Evolutionary conservation across 2,888 invertebrate genomes (phyloP).

Genomic region (Amblyjoppa fuscipennis): DNA sequence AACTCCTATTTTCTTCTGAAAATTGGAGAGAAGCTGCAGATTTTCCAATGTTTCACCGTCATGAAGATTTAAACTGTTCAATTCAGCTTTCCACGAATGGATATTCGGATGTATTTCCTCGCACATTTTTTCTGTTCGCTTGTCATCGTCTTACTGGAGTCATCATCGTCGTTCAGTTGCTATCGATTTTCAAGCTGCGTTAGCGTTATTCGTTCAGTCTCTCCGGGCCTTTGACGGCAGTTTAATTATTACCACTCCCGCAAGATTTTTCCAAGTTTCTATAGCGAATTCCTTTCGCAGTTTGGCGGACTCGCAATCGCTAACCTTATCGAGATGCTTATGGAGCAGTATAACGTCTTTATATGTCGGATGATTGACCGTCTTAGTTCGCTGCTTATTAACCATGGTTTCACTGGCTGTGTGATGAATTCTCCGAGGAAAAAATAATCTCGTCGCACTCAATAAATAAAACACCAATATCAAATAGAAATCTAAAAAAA

Average conservation of each 20-base stretch:
- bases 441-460: too few relatives aligned
- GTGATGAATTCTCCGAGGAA: too few relatives aligned
- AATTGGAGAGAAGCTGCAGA: constrained; percentile 42
- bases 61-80: constrained; percentile 64
- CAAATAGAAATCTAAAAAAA: too few relatives aligned
- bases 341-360: constrained; percentile 22
- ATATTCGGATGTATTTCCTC: constrained; percentile 63
- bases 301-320: neutral
- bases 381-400: constrained; percentile 10
- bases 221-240: neutral
- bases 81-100: constrained; percentile 62
- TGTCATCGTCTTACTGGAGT: constrained; percentile 43
- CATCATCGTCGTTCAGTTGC: constrained; percentile 30
- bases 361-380: neutral
- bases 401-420: constrained; percentile 9
- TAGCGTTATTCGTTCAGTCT: constrained; percentile 52
- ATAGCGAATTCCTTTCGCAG: too few relatives aligned
- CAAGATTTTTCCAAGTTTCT: too few relatives aligned
- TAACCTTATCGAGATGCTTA: constrained; percentile 7
- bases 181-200: constrained; percentile 47
- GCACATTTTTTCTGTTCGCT: constrained; percentile 36
- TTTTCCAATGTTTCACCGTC: constrained; percentile 13
- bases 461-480: too few relatives aligned
- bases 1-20: constrained; percentile 43
- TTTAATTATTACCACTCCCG: too few relatives aligned